Evolutionary conservation across 2,797 vertebrate species (phyloP).

Genomic region (Chloroceryle inda): DNA sequence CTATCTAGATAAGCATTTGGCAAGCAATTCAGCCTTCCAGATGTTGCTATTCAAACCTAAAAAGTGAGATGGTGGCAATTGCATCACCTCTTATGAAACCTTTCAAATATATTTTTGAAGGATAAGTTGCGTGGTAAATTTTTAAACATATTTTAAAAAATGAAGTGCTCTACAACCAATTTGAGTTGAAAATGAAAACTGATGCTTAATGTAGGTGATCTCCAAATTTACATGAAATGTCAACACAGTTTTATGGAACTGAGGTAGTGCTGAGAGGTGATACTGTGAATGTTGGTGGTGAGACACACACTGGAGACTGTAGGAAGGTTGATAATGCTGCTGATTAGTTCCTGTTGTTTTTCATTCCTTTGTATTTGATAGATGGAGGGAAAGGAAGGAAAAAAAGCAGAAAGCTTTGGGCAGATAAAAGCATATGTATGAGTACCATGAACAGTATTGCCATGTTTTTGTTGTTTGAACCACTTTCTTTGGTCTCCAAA

Average conservation of each 20-base stretch:
- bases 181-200: neutral
- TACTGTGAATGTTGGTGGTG: neutral
- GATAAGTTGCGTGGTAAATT: rapidly evolving
- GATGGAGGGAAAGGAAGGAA: neutral
- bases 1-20: neutral
- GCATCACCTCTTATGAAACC: neutral
- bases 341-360: neutral
- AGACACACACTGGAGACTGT: neutral
- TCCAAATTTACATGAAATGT: rapidly evolving
- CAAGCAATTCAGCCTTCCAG: neutral
- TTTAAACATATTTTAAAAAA: neutral
- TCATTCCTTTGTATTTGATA: neutral
- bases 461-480: neutral
- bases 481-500: neutral
- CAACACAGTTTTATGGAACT: neutral
- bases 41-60: neutral
- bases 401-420: neutral
- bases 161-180: neutral
- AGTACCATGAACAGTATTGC: neutral
- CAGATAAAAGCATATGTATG: neutral
- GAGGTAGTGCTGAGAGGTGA: neutral
- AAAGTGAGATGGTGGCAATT: neutral
- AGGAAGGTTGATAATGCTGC: neutral
- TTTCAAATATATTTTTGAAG: neutral
- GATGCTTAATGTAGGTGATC: neutral